phyloP scores from a whole-genome alignment of 2,113 vertebrate species.

The Solenodon paradoxus region DNA sequence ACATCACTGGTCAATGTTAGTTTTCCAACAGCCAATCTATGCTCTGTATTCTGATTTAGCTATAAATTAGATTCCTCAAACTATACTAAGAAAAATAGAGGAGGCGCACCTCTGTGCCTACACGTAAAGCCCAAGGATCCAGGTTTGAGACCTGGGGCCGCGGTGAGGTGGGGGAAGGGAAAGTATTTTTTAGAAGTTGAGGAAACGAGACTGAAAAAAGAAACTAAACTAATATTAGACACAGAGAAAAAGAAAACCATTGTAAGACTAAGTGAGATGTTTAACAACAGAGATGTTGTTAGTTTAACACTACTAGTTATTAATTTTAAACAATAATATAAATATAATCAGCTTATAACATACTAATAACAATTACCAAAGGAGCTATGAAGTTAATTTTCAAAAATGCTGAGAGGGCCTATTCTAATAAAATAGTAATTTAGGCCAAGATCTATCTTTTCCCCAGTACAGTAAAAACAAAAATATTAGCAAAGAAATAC shows the following conservation, averaged over 20 bases:
- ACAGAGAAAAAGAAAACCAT: neutral
- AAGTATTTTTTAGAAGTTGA: too few relatives aligned
- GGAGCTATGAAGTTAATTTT: neutral
- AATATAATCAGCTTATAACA: neutral
- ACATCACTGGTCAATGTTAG: neutral
- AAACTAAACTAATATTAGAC: neutral
- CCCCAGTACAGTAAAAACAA: neutral
- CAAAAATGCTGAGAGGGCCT: neutral
- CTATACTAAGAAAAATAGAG: too few relatives aligned
- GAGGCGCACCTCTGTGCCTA: too few relatives aligned
- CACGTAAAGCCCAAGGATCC: too few relatives aligned
- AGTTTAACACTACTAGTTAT: constrained; percentile 7
- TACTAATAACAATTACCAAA: neutral
- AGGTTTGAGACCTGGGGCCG: too few relatives aligned
- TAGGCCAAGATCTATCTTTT: neutral
- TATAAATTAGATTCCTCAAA: neutral
- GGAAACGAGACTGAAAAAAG: neutral
- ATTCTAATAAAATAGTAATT: neutral
- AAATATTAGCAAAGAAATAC: neutral
- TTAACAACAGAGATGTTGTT: neutral
- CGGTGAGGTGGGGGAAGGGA: too few relatives aligned
- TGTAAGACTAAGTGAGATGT: neutral
- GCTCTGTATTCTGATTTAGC: neutral
- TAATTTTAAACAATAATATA: too few relatives aligned
- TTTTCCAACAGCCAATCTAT: neutral